Evolutionary conservation across 2,888 invertebrate species (phyloP), one percentile per base, ranked within the genome.

Genomic region (Ecliptopera silaceata): DNA sequence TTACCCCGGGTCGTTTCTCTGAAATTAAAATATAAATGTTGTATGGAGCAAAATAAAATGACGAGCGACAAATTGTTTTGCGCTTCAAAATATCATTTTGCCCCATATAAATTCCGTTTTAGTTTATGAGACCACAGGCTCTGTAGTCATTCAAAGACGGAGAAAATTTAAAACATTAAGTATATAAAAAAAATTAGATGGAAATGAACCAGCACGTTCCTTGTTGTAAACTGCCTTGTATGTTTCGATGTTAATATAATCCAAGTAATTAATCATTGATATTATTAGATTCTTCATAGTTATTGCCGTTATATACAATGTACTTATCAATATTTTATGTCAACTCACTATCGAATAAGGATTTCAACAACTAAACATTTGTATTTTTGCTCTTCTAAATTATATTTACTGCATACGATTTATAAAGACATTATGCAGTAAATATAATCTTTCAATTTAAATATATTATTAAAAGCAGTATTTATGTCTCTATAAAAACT

Each of bases 261-360:
- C 13, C 4, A 46, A 20, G 4, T 17, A 8, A 15, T 26, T 44
- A 43, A 12, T 44, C 38, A 52, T 38, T 38, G 2, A 12, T 47
- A 26, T 5, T 51, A 38, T 32, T 22, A 32, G 41, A 26, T 20
- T 36, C 11, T 50, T 36, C 12, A 43, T 36, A 36, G 36, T 32
- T 22, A 45, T 20, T 32, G n/a, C 15, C 39, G 39, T 53, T 48
- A n/a, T 18, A 31, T 41, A 46, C 38, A 18, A 38, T 38, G 5
- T 44, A 52, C 22, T 36, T 20, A 45, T 22, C 6, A n/a, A 45
- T 36, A 31, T 54, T 48, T 36, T 36, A 32, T 45, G 17, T 32
- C 32, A 22, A 3, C 49, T 56, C 32, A 44, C 55, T 55, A 44
- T 55, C 49, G 44, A 22, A 38, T 22, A 18, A 42, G 12, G 13